Evolutionary conservation across 2,797 vertebrate genomes (phyloP).

Genomic region (Cephalopachus bancanus): DNA sequence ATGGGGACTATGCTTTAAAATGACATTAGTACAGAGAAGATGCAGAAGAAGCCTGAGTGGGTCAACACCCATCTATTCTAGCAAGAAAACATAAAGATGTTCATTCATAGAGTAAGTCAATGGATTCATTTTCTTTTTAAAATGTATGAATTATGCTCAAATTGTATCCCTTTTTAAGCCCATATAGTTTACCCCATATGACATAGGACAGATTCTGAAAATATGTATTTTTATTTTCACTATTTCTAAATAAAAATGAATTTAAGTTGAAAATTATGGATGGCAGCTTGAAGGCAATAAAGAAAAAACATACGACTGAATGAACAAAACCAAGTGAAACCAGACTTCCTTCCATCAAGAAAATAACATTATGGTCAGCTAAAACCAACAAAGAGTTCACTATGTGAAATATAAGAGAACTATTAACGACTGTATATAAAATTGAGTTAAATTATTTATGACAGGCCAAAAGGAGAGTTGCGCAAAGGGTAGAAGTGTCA

Average conservation of each 20-base stretch:
- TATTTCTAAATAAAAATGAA: conserved; percentile 58
- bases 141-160: not conserved
- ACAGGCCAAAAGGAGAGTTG: not conserved
- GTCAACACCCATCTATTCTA: not conserved
- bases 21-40: not conserved
- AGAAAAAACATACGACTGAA: not conserved
- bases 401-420: not conserved
- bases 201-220: not conserved
- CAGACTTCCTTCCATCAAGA: not conserved
- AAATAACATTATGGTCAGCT: not conserved
- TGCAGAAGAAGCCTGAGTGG: not conserved
- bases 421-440: not conserved
- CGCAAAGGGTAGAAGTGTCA: not conserved
- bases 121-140: not conserved
- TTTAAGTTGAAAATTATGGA: not conserved
- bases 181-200: not conserved
- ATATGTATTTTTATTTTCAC: not conserved
- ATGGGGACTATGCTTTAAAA: conserved; percentile 11
- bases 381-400: not conserved
- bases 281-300: not conserved
- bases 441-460: not conserved
- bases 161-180: not conserved
- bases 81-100: not conserved
- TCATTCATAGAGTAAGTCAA: not conserved
- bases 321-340: not conserved